Conservation (phyloP, 2,888 invertebrate genomes). For the Coelinius sp. region DNA sequence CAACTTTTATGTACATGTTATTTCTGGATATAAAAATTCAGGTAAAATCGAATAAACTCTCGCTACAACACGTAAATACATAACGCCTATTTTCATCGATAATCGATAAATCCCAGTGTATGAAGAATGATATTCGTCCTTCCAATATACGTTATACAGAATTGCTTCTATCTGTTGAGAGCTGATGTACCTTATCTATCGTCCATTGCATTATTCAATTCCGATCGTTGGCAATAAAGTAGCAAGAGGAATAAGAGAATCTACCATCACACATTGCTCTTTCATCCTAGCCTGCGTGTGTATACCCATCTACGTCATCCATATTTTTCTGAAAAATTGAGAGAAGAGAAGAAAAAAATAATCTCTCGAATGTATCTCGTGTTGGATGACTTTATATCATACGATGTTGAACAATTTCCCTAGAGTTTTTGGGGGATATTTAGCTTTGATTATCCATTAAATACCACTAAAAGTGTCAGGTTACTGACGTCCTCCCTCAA, state of each 20-base stretch:
- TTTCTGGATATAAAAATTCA: neutral
- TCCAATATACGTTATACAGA: constrained; percentile 17
- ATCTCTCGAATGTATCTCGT: constrained; percentile 19
- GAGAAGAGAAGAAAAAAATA: constrained; percentile 18
- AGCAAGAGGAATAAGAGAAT: constrained; percentile 54
- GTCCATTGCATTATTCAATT: constrained; percentile 64
- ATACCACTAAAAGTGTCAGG: too few species aligned
- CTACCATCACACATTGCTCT: constrained; percentile 37
- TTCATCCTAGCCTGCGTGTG: constrained; percentile 41
- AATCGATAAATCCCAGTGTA: constrained; percentile 16
- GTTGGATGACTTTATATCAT: neutral
- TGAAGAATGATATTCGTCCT: constrained; percentile 10
- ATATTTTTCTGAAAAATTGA: constrained; percentile 42
- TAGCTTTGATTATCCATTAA: too few species aligned
- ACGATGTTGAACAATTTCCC: too few species aligned
- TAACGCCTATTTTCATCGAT: neutral
- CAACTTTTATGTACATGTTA: neutral
- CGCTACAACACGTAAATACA: constrained; percentile 13
- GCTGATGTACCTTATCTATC: constrained; percentile 16
- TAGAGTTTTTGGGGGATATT: too few species aligned
- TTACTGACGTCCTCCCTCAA: neutral
- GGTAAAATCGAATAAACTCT: neutral
- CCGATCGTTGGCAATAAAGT: constrained; percentile 63
- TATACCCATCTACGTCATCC: constrained; percentile 48
- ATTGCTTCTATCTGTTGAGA: constrained; percentile 20